These are phyloP conservation scores for Cyprinella venusta DNA, from an alignment of 2,797 vertebrate species.

Conservation along the genomic window DNA sequence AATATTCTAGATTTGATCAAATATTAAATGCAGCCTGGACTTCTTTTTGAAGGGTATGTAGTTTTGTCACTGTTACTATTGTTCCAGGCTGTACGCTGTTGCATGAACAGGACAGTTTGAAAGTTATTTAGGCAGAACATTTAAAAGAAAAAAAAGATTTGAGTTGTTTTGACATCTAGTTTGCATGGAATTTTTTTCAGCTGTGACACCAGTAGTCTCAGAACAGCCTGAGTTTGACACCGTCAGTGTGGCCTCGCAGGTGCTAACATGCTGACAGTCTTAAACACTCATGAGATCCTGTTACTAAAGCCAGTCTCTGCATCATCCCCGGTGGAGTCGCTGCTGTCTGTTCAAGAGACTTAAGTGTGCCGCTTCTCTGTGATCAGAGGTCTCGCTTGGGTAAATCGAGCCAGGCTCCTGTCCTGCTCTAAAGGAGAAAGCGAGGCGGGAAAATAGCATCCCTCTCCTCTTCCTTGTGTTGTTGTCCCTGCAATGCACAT, in stretches of 20 bases:
- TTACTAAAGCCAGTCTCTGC: slow-evolving; percentile 31
- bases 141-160: background rate
- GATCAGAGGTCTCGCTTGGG: slow-evolving; percentile 47
- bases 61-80: background rate
- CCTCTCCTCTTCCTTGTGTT: slow-evolving; percentile 9
- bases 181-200: background rate
- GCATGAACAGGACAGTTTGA: background rate
- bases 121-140: background rate
- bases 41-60: background rate
- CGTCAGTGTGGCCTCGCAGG: slow-evolving; percentile 4
- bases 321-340: slow-evolving; percentile 43
- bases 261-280: slow-evolving; percentile 19
- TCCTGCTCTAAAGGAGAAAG: slow-evolving; percentile 29
- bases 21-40: background rate
- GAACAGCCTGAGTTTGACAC: slow-evolving; percentile 22
- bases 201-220: slow-evolving; percentile 12
- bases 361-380: slow-evolving; percentile 32
- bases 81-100: background rate
- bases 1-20: background rate
- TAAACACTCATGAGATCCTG: slow-evolving; percentile 24
- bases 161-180: slow-evolving; percentile 2
- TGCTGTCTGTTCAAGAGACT: slow-evolving; percentile 47
- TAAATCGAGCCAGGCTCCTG: slow-evolving; percentile 41
- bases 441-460: slow-evolving; percentile 50
- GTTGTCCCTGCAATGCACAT: slow-evolving; percentile 10